phyloP scores from a whole-genome alignment of 2,888 invertebrate genomes.

The Trichopria drosophilae region DNA sequence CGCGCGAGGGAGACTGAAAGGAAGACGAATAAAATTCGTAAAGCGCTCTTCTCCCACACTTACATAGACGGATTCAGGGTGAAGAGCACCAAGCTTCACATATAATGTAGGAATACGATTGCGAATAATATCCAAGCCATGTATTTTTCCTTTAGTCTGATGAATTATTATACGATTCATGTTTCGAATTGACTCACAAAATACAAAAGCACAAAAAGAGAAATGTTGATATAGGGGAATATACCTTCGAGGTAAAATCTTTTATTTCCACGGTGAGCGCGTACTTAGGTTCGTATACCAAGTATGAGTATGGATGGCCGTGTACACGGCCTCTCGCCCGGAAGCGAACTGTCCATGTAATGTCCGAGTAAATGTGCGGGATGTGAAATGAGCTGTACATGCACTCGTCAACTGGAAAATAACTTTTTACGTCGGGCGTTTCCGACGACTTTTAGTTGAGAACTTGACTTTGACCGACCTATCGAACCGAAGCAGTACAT shows the following conservation, averaged over 20 bases:
- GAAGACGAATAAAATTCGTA: background rate
- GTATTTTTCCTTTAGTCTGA: slow-evolving; percentile 54
- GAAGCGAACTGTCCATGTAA: too few species aligned
- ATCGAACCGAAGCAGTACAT: too few species aligned
- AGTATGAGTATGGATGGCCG: too few species aligned
- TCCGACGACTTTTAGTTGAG: too few species aligned
- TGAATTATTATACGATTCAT: slow-evolving; percentile 59
- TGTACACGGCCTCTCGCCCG: too few species aligned
- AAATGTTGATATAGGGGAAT: slow-evolving; percentile 55
- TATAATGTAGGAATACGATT: slow-evolving; percentile 43
- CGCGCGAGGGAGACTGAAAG: too few species aligned
- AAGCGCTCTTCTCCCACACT: background rate
- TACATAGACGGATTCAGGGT: slow-evolving; percentile 5
- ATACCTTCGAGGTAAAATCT: slow-evolving; percentile 48
- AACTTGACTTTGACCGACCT: too few species aligned
- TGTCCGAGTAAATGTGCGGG: too few species aligned
- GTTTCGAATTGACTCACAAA: slow-evolving; percentile 59
- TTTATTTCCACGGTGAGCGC: slow-evolving; percentile 48
- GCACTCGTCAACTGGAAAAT: too few species aligned
- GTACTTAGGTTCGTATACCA: background rate
- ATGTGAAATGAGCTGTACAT: too few species aligned
- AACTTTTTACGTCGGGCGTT: too few species aligned
- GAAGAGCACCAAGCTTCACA: background rate
- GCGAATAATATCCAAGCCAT: slow-evolving; percentile 51
- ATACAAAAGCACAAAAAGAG: slow-evolving; percentile 56